These are phyloP conservation scores for Oriolus oriolus DNA, from an alignment of 2,113 vertebrate species.

Conservation along the genomic window DNA sequence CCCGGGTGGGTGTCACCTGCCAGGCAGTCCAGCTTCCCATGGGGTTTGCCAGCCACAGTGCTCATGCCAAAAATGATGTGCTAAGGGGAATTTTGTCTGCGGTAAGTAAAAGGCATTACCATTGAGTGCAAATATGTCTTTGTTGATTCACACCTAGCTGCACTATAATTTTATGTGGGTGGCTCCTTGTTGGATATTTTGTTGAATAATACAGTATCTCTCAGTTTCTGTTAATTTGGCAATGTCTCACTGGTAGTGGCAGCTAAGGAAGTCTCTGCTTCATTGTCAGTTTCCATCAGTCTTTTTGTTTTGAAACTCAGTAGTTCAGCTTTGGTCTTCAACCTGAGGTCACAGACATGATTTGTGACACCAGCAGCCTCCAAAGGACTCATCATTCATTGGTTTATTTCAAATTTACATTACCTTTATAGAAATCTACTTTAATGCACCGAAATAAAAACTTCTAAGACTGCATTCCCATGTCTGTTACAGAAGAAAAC, in stretches of 20 bases:
- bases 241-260: neutral
- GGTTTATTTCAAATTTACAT: neutral
- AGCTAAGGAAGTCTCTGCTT: neutral
- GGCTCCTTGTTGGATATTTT: neutral
- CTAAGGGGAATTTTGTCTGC: slow-evolving; percentile 4
- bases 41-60: neutral
- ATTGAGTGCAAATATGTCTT: slow-evolving; percentile 11
- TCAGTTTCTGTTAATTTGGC: neutral
- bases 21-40: slow-evolving; percentile 21
- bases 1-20: slow-evolving; percentile 14
- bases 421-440: neutral
- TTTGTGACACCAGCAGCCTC: rapidly evolving
- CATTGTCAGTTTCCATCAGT: neutral
- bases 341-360: neutral
- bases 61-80: slow-evolving; percentile 6
- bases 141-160: slow-evolving; percentile 27
- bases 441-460: neutral
- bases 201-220: neutral
- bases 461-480: neutral
- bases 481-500: neutral
- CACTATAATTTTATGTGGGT: slow-evolving; percentile 15
- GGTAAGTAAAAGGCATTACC: neutral
- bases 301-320: neutral
- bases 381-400: neutral
- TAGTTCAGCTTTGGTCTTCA: neutral